Evolutionary conservation across 2,113 vertebrate species (phyloP).

Genomic region (Nyctereutes procyonoides): DNA sequence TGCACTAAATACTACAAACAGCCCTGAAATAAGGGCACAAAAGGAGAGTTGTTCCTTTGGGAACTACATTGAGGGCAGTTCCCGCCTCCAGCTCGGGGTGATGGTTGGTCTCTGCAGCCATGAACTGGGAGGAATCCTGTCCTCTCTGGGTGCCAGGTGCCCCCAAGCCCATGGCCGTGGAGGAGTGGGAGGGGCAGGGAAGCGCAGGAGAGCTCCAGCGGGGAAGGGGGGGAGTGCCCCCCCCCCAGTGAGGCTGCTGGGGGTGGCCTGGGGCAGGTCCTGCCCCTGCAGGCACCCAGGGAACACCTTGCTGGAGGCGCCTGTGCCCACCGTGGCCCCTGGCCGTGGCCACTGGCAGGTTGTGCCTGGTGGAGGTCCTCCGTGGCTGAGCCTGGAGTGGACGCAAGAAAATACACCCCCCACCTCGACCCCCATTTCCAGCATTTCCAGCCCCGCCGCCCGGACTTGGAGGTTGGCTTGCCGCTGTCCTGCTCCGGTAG

Average conservation of each 20-base stretch:
- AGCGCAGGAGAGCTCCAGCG: neutral
- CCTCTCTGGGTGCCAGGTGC: too few species aligned
- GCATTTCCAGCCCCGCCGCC: too few species aligned
- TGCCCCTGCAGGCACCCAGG: neutral
- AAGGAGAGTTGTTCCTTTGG: neutral
- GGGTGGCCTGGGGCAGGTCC: neutral
- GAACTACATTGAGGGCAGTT: neutral
- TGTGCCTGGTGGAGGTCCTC: neutral
- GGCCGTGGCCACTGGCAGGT: neutral
- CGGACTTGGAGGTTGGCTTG: neutral
- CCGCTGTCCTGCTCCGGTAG: neutral
- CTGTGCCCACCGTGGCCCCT: fast-evolving
- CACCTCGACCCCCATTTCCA: too few species aligned
- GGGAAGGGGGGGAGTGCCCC: too few species aligned
- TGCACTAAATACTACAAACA: too few species aligned
- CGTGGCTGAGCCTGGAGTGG: too few species aligned
- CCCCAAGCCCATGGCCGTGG: neutral
- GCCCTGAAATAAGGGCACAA: neutral
- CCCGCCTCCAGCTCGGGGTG: neutral
- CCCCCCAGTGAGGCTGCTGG: too few species aligned
- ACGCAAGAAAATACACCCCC: neutral
- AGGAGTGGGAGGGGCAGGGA: neutral
- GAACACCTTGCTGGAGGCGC: neutral
- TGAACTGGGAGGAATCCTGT: neutral
- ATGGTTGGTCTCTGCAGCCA: fast-evolving